A percentile compares a stretch with the other conserved stretches of the same genome.
Evolutionary conservation across 1,140 invertebrate genomes (phyloP).

Genomic region (Lutraria rhynchaena): DNA sequence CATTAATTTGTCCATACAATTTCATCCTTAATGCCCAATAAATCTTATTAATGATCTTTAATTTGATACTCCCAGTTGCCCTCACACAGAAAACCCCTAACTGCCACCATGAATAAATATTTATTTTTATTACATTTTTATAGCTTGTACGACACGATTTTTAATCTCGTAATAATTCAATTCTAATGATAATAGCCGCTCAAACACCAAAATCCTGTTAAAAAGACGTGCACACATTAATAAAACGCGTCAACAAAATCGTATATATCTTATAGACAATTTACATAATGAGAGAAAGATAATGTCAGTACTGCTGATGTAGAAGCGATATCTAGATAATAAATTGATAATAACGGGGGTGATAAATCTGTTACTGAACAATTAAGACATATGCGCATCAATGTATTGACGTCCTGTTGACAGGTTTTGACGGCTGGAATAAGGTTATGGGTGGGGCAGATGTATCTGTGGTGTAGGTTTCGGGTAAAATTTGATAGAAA

Average conservation of each 20-base stretch:
- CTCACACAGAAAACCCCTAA: too few species aligned
- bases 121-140: conserved; percentile 57
- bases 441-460: conserved; percentile 14
- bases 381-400: background rate
- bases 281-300: conserved; percentile 38
- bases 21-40: too few species aligned
- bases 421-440: conserved; percentile 25
- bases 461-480: background rate
- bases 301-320: conserved; percentile 28
- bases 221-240: conserved; percentile 15
- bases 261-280: conserved; percentile 46
- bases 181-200: conserved; percentile 46
- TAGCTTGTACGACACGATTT: conserved; percentile 45
- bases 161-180: conserved; percentile 38
- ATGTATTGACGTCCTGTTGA: conserved; percentile 43
- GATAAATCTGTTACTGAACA: conserved; percentile 23
- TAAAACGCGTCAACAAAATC: conserved; percentile 47
- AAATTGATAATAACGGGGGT: conserved; percentile 35
- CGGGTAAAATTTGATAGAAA: conserved; percentile 3
- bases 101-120: conserved; percentile 43
- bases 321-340: conserved; percentile 45
- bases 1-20: too few species aligned
- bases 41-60: too few species aligned
- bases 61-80: too few species aligned
- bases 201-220: conserved; percentile 25